Percentiles rank a stretch among this genome's conserved stretches.
Conservation (phyloP, 2,797 vertebrate species). For the Siniperca obscura region DNA sequence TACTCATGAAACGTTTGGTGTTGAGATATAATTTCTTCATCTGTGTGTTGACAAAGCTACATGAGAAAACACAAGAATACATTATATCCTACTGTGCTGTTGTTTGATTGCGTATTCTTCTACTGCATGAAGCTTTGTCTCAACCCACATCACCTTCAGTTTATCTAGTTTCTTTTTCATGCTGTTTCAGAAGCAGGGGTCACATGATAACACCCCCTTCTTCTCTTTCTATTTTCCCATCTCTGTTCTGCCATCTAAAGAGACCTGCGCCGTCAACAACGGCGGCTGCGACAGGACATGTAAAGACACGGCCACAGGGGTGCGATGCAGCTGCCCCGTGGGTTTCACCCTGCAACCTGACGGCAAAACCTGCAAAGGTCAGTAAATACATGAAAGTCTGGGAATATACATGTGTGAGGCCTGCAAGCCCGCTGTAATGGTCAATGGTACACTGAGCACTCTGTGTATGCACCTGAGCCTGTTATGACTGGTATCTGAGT, state of each 20-base stretch:
- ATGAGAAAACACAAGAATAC: conserved; percentile 44
- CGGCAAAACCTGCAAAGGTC: conserved; percentile 99
- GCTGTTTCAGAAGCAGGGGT: conserved; percentile 20
- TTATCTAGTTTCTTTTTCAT: conserved; percentile 33
- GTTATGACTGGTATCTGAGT: conserved; percentile 54
- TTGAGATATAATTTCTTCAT: conserved; percentile 29
- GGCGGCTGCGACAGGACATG: conserved; percentile 97
- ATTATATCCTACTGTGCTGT: not conserved
- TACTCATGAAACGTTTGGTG: conserved; percentile 22
- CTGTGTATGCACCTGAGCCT: conserved; percentile 39
- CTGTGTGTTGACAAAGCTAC: conserved; percentile 68
- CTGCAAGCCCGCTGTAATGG: not conserved
- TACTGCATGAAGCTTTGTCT: conserved; percentile 70
- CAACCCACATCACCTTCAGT: conserved; percentile 50
- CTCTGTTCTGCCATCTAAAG: conserved; percentile 78
- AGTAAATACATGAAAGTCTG: conserved; percentile 72
- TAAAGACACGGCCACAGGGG: conserved; percentile 97
- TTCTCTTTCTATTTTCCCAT: conserved; percentile 58
- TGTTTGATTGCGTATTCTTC: conserved; percentile 51
- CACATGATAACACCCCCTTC: conserved; percentile 49
- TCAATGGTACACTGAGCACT: not conserved
- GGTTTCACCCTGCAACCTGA: conserved; percentile 97
- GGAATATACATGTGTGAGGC: conserved; percentile 10
- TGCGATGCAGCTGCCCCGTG: conserved; percentile 97
- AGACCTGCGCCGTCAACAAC: conserved; percentile 98